Percentiles rank a stretch among this genome's conserved stretches.
These are phyloP conservation scores for Zaprionus lachaisei DNA, from an alignment of 1,140 invertebrate species.

Conservation along the genomic window DNA sequence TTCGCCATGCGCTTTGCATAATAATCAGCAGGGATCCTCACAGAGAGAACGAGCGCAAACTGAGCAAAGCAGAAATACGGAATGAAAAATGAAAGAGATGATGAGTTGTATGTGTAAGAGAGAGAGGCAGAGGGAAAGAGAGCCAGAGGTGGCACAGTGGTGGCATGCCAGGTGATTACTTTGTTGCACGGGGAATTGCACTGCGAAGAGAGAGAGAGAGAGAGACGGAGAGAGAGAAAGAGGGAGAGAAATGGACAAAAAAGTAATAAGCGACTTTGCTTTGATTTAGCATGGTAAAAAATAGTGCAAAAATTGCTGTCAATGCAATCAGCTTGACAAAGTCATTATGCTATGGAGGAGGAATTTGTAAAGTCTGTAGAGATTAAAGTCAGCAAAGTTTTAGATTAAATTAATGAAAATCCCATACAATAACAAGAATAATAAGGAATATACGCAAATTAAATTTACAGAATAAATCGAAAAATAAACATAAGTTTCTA, in stretches of 20 bases:
- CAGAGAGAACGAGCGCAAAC: conserved; percentile 8
- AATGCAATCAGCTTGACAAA: conserved; percentile 15
- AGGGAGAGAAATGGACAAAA: not conserved
- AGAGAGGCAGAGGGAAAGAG: not conserved
- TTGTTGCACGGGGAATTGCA: conserved; percentile 38
- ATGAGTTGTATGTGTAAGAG: not conserved
- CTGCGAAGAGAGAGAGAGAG: not conserved
- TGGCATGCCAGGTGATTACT: conserved; percentile 47
- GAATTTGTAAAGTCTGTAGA: not conserved
- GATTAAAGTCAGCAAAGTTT: not conserved
- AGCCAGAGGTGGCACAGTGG: not conserved
- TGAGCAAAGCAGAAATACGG: conserved; percentile 1
- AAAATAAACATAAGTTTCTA: too few relatives aligned
- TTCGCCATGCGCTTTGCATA: conserved; percentile 57
- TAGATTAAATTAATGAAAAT: not conserved
- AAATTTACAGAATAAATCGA: too few relatives aligned
- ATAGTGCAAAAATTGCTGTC: conserved; percentile 10
- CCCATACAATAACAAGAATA: too few relatives aligned
- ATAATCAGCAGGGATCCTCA: conserved; percentile 49
- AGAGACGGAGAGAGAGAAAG: too few relatives aligned
- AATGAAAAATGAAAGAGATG: conserved; percentile 4
- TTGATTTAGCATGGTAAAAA: conserved; percentile 16
- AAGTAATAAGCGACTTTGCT: conserved; percentile 29
- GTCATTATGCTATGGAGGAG: not conserved
- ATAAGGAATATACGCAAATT: too few relatives aligned